Evolutionary conservation across 2,113 vertebrate species (phyloP).

Genomic region (Forbesichthys papilliferus): DNA sequence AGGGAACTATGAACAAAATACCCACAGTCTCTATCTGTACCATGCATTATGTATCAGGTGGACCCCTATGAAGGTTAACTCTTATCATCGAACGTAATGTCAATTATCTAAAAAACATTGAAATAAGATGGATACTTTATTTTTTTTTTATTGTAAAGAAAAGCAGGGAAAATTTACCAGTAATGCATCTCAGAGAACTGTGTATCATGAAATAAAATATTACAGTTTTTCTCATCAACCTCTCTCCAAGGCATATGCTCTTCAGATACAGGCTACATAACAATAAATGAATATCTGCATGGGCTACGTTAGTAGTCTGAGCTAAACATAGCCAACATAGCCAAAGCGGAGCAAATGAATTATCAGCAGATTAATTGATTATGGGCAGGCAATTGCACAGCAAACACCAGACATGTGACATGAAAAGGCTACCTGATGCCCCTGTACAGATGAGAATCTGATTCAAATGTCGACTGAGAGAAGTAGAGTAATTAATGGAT

Average conservation of each 20-base stretch:
- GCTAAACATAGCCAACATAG: neutral
- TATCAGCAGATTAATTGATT: conserved; percentile 40
- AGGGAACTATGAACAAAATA: conserved; percentile 28
- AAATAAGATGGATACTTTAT: neutral
- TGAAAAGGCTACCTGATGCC: conserved; percentile 18
- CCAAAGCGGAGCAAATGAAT: conserved; percentile 12
- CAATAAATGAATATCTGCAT: conserved; percentile 32
- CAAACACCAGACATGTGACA: conserved; percentile 19
- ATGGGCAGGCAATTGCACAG: conserved; percentile 27
- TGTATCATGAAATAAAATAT: conserved; percentile 6
- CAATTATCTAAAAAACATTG: conserved; percentile 41
- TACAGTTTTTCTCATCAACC: conserved; percentile 5
- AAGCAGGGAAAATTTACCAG: conserved; percentile 14
- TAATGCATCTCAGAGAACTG: conserved; percentile 13
- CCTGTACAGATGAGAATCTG: conserved; percentile 1
- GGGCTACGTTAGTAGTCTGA: conserved; percentile 24
- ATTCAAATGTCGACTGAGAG: conserved; percentile 16
- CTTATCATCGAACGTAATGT: conserved; percentile 37
- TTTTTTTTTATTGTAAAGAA: neutral
- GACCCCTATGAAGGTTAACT: conserved; percentile 21
- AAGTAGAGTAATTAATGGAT: neutral
- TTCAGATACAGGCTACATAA: conserved; percentile 27
- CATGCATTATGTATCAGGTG: conserved; percentile 22
- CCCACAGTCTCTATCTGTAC: conserved; percentile 20
- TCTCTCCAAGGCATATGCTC: conserved; percentile 6